Conservation (phyloP, 2,797 vertebrate species). For the Gadopsis marmoratus region DNA sequence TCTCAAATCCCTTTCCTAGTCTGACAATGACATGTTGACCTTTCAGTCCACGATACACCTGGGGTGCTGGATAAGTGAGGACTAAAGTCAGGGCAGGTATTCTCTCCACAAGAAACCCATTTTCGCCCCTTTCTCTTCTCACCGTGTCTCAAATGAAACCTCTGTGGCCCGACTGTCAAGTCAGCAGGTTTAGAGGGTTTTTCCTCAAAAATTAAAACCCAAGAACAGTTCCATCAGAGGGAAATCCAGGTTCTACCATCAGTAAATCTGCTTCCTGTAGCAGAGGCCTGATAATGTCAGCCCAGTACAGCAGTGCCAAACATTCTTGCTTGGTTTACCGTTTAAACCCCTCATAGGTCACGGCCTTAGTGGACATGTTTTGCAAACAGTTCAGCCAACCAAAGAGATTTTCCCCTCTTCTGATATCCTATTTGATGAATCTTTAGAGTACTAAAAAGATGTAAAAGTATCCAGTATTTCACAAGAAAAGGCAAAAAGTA, state of each 20-base stretch:
- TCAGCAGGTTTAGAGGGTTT: not conserved
- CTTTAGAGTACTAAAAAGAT: not conserved
- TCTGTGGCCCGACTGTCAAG: not conserved
- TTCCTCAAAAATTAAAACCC: no score
- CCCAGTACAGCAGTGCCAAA: not conserved
- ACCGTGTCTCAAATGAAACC: not conserved
- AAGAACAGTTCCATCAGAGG: not conserved
- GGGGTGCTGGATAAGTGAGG: not conserved
- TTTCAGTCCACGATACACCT: constrained; percentile 29
- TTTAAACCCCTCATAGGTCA: not conserved
- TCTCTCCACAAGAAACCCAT: not conserved
- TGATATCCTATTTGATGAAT: not conserved
- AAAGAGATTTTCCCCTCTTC: not conserved
- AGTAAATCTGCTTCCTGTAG: not conserved
- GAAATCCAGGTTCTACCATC: not conserved
- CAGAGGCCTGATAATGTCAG: not conserved
- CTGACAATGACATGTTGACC: constrained; percentile 36
- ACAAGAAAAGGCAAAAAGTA: not conserved
- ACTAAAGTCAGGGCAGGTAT: constrained; percentile 14
- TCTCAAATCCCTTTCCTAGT: constrained; percentile 12
- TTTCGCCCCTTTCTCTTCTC: constrained; percentile 13
- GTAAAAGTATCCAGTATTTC: not conserved
- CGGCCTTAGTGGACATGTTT: not conserved
- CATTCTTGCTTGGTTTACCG: not conserved
- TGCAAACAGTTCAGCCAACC: not conserved